Evolutionary conservation across 2,888 invertebrate genomes (phyloP).

Genomic region (Malthinus seriepunctatus): DNA sequence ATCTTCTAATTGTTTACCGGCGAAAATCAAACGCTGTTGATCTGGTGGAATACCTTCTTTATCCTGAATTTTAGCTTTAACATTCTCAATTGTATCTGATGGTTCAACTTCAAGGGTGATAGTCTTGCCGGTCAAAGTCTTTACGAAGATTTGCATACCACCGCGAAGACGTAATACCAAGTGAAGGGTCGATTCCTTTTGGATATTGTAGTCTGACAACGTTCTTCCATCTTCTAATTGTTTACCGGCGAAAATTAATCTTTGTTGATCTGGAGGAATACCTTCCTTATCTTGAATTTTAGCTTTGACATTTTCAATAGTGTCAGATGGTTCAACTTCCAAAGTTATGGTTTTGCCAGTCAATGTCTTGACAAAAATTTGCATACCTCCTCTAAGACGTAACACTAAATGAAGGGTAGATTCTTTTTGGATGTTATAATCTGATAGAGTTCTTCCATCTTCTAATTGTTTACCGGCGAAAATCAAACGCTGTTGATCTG

Average conservation of each 20-base stretch:
- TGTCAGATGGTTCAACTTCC: conserved; percentile 60
- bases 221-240: conserved; percentile 66
- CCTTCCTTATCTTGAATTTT: conserved; percentile 64
- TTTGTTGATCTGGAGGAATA: conserved; percentile 64
- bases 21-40: conserved; percentile 86
- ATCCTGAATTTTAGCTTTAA: conserved; percentile 89
- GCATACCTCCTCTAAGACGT: conserved; percentile 61
- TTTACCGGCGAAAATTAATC: conserved; percentile 64
- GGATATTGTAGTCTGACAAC: conserved; percentile 59
- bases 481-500: conserved; percentile 65
- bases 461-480: conserved; percentile 73
- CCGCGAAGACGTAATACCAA: conserved; percentile 64
- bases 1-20: conserved; percentile 75
- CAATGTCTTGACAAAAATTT: conserved; percentile 64
- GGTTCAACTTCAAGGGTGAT: conserved; percentile 66
- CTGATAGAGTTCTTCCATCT: conserved; percentile 66
- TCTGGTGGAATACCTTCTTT: conserved; percentile 91
- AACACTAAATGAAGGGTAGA: conserved; percentile 60
- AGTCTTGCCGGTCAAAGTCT: conserved; percentile 62
- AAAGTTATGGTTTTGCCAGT: conserved; percentile 39
- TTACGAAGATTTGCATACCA: conserved; percentile 66
- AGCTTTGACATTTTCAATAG: conserved; percentile 65
- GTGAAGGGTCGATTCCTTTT: conserved; percentile 63
- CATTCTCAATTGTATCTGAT: conserved; percentile 91
- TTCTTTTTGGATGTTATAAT: conserved; percentile 68